These are phyloP conservation scores for Crenuchus spilurus DNA, from an alignment of 2,797 vertebrate species.

Conservation along the genomic window DNA sequence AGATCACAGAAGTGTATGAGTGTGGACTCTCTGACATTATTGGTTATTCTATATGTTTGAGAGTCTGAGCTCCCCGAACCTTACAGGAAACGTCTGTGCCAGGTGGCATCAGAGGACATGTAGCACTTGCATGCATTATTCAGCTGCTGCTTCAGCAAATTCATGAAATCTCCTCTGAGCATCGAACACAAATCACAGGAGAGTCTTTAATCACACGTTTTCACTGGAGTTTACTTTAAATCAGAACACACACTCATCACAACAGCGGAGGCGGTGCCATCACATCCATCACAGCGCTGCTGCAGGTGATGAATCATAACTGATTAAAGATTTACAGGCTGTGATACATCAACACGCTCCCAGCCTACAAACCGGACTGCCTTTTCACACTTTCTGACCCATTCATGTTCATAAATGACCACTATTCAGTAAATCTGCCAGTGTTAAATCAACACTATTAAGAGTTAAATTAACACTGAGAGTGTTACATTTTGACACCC, in stretches of 20 bases:
- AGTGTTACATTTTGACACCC: too few relatives aligned
- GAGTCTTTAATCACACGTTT: not conserved
- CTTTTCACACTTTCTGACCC: too few relatives aligned
- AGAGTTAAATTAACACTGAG: too few relatives aligned
- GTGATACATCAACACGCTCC: too few relatives aligned
- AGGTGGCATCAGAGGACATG: not conserved
- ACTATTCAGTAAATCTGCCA: too few relatives aligned
- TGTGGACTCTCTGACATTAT: too few relatives aligned
- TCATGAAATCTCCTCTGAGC: not conserved
- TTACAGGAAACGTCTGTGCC: slow-evolving; percentile 24
- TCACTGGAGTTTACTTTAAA: not conserved
- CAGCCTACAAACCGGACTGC: too few relatives aligned
- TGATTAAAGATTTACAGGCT: not conserved
- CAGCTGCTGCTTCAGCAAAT: not conserved
- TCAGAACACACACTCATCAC: slow-evolving; percentile 8
- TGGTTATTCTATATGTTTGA: not conserved
- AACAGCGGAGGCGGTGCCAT: not conserved
- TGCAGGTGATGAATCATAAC: not conserved
- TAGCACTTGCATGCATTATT: slow-evolving; percentile 4
- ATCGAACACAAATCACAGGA: not conserved
- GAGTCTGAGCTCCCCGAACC: slow-evolving; percentile 45
- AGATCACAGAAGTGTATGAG: too few relatives aligned
- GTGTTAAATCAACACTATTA: too few relatives aligned
- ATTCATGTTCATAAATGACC: too few relatives aligned
- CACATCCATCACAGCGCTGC: not conserved